Evolutionary conservation across 2,113 vertebrate species (phyloP).

Genomic region (Collichthys lucidus): DNA sequence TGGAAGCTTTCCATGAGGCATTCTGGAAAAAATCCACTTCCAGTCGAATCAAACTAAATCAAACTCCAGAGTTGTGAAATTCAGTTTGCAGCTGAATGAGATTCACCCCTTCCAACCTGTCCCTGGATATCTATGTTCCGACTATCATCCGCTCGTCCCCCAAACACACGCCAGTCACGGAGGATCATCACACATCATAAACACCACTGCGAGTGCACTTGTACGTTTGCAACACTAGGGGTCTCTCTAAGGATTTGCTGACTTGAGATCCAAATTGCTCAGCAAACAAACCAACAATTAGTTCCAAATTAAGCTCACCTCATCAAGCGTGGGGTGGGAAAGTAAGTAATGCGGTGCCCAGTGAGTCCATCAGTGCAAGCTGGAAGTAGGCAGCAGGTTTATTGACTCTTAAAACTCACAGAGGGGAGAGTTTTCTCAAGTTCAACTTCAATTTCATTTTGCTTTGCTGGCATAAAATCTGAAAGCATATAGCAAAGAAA

Average conservation of each 20-base stretch:
- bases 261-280: slow-evolving; percentile 33
- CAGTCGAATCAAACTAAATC: slow-evolving; percentile 68
- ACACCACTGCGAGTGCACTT: slow-evolving; percentile 32
- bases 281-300: slow-evolving; percentile 55
- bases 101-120: slow-evolving; percentile 38
- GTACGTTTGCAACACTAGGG: slow-evolving; percentile 57
- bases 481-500: not conserved
- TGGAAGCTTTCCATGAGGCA: slow-evolving; percentile 69
- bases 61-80: slow-evolving; percentile 54
- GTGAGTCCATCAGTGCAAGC: slow-evolving; percentile 29
- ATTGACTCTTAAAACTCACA: slow-evolving; percentile 44
- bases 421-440: not conserved
- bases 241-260: slow-evolving; percentile 67
- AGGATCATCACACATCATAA: slow-evolving; percentile 8
- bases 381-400: slow-evolving; percentile 43
- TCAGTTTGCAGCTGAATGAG: slow-evolving; percentile 56
- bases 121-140: slow-evolving; percentile 25
- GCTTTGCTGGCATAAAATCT: not conserved
- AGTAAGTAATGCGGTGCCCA: slow-evolving; percentile 18
- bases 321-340: not conserved
- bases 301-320: slow-evolving; percentile 43
- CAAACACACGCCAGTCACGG: slow-evolving; percentile 24
- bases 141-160: slow-evolving; percentile 39
- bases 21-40: slow-evolving; percentile 65
- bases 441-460: slow-evolving; percentile 1